Conservation (phyloP, 2,888 invertebrate genomes). For the Papilio protenor region DNA sequence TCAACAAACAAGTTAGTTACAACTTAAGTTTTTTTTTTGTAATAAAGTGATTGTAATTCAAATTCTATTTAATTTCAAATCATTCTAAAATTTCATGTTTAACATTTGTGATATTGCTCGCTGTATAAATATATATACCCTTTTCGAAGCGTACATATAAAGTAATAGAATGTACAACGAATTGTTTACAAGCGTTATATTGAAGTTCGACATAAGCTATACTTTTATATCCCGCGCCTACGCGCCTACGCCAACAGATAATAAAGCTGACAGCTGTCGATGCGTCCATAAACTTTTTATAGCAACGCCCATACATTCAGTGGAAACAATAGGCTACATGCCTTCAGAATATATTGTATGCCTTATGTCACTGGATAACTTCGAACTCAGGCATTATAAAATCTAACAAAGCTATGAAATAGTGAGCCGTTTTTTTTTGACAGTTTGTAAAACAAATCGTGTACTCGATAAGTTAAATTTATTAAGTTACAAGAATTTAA, state of each 20-base stretch:
- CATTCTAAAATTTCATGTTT: too few species aligned
- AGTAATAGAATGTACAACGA: constrained; percentile 16
- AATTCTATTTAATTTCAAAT: too few species aligned
- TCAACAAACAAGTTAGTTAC: too few species aligned
- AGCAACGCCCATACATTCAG: constrained; percentile 49
- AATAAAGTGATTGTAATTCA: too few species aligned
- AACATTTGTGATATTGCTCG: too few species aligned
- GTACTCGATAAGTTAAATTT: too few species aligned
- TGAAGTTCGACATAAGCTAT: constrained; percentile 33
- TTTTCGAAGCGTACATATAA: neutral
- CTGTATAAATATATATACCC: neutral
- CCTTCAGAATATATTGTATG: constrained; percentile 45
- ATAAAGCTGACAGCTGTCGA: constrained; percentile 51
- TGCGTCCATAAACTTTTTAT: constrained; percentile 51
- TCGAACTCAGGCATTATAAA: neutral
- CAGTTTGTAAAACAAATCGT: too few species aligned
- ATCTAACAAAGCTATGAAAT: neutral
- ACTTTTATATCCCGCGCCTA: constrained; percentile 42
- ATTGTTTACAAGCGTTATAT: constrained; percentile 11
- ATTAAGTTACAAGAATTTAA: too few species aligned
- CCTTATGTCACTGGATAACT: constrained; percentile 10
- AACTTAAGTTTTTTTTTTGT: too few species aligned
- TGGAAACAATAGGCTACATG: constrained; percentile 49
- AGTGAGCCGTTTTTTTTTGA: too few species aligned
- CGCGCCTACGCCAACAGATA: constrained; percentile 47